Evolutionary conservation across 2,113 vertebrate species (phyloP).

Genomic region (Trinectes maculatus): DNA sequence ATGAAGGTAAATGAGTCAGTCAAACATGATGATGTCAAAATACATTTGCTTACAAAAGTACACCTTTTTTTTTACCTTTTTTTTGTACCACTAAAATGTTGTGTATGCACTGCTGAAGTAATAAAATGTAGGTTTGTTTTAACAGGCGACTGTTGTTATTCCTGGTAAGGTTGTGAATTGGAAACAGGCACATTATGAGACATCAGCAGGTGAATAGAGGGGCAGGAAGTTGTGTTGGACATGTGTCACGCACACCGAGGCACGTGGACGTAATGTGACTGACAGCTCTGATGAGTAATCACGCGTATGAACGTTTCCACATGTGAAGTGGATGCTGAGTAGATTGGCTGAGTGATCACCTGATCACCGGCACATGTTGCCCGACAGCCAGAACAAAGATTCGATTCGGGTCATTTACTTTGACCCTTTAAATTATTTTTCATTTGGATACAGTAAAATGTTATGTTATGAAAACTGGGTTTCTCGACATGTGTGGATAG

Average conservation of each 20-base stretch:
- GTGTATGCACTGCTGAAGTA: constrained; percentile 69
- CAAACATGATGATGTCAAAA: constrained; percentile 29
- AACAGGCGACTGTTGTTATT: constrained; percentile 54
- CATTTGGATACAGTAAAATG: no score
- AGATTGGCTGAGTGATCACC: constrained; percentile 35
- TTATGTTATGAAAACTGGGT: no score
- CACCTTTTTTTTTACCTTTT: constrained; percentile 23
- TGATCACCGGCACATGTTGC: constrained; percentile 22
- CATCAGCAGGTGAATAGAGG: constrained; percentile 19
- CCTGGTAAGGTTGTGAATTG: constrained; percentile 14
- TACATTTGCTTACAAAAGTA: constrained; percentile 16
- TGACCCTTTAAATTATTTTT: no score
- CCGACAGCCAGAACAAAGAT: constrained; percentile 26
- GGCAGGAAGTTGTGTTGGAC: not conserved
- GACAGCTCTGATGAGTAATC: constrained; percentile 41
- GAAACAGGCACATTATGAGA: constrained; percentile 24
- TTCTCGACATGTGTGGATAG: no score
- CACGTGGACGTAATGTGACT: constrained; percentile 20
- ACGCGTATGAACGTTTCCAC: constrained; percentile 58
- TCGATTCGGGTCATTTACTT: not conserved
- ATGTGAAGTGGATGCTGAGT: constrained; percentile 43
- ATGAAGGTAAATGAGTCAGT: constrained; percentile 6
- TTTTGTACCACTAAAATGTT: constrained; percentile 58
- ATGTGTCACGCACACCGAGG: no score
- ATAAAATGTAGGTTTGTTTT: constrained; percentile 73